A percentile compares a stretch with the other conserved stretches of the same genome.
phyloP scores from a whole-genome alignment of 1,140 invertebrate species.

The Drosophila setifemur region DNA sequence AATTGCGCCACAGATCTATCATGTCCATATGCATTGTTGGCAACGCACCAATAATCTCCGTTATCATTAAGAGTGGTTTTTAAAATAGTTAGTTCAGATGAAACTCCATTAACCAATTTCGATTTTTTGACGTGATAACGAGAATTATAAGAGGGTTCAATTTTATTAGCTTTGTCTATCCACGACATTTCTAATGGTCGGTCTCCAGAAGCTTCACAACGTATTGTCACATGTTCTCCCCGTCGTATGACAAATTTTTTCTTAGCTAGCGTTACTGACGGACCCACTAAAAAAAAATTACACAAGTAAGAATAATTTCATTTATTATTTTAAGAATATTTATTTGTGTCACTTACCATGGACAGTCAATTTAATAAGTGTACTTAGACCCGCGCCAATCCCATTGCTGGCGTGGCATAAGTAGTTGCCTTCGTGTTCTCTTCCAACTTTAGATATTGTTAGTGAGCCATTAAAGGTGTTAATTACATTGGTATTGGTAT shows the following conservation, averaged over 20 bases:
- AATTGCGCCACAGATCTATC: constrained; percentile 87
- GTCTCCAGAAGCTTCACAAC: constrained; percentile 93
- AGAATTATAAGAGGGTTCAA: constrained; percentile 84
- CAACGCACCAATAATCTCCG: constrained; percentile 88
- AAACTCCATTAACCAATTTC: constrained; percentile 83
- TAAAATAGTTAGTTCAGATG: constrained; percentile 85
- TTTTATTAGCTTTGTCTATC: constrained; percentile 83
- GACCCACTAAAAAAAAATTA: constrained; percentile 60
- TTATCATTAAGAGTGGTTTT: constrained; percentile 86
- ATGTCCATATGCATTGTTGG: constrained; percentile 87
- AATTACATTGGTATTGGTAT: constrained; percentile 37
- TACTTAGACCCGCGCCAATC: constrained; percentile 89
- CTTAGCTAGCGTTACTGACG: constrained; percentile 60
- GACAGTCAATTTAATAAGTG: constrained; percentile 88
- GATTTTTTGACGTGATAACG: constrained; percentile 84
- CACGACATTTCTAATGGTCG: constrained; percentile 92
- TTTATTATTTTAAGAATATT: no score
- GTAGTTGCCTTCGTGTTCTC: constrained; percentile 89
- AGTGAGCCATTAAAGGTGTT: constrained; percentile 84
- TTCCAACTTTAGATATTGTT: constrained; percentile 84
- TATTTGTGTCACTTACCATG: no score
- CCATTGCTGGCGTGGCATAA: constrained; percentile 90
- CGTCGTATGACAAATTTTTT: constrained; percentile 86
- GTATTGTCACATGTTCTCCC: constrained; percentile 86
- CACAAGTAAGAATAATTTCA: no score